Percentiles rank a stretch among this genome's conserved stretches.
Conservation (phyloP, 2,888 invertebrate genomes). For the Trichogramma evanescens region DNA sequence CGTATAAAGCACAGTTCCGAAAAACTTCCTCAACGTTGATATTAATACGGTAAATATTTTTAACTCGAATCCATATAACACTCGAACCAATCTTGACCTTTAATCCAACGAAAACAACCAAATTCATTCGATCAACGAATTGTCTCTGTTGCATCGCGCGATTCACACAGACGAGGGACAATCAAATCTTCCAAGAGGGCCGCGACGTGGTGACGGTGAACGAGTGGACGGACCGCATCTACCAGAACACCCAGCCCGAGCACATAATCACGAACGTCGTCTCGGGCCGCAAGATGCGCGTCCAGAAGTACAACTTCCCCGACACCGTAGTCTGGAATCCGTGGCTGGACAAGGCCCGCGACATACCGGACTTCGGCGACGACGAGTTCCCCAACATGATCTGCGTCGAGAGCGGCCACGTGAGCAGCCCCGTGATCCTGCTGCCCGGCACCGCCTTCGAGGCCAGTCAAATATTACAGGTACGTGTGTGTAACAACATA, state of each 20-base stretch:
- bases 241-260: slow-evolving; percentile 87
- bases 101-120: no score
- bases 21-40: no score
- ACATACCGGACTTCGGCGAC: slow-evolving; percentile 91
- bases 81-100: no score
- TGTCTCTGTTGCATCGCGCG: no score
- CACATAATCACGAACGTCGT: slow-evolving; percentile 90
- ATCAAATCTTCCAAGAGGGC: slow-evolving; percentile 80
- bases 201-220: slow-evolving; percentile 83
- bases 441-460: slow-evolving; percentile 87
- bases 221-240: slow-evolving; percentile 90
- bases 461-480: slow-evolving; percentile 84
- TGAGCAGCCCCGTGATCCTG: slow-evolving; percentile 78
- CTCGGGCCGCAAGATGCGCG: slow-evolving; percentile 83
- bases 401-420: slow-evolving; percentile 90
- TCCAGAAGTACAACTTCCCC: slow-evolving; percentile 91
- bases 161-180: slow-evolving; percentile 65
- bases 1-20: no score
- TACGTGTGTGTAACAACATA: slow-evolving; percentile 34
- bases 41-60: no score
- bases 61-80: no score
- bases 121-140: no score
- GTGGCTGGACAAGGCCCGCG: slow-evolving; percentile 87
- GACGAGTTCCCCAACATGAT: slow-evolving; percentile 95
- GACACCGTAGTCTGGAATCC: slow-evolving; percentile 98